A percentile compares a stretch with the other conserved stretches of the same genome.
phyloP scores from a whole-genome alignment of 2,888 invertebrate species.

The Ichneumoninae sp. region DNA sequence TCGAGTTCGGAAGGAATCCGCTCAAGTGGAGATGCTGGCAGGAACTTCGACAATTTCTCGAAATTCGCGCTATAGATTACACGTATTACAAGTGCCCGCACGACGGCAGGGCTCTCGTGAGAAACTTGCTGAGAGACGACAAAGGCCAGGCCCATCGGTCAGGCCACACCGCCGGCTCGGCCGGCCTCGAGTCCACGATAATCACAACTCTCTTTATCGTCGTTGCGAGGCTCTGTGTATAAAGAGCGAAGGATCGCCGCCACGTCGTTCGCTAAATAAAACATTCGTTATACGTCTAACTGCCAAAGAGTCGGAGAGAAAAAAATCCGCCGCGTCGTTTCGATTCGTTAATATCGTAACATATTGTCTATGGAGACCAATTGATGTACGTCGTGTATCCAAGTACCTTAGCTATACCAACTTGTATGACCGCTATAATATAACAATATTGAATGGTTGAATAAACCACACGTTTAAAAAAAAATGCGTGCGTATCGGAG shows the following conservation, averaged over 20 bases:
- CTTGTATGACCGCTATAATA: neutral
- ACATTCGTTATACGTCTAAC: slow-evolving; percentile 9
- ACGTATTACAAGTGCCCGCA: slow-evolving; percentile 69
- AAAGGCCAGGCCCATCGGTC: neutral
- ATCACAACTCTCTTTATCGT: slow-evolving; percentile 19
- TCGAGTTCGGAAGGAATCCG: slow-evolving; percentile 76
- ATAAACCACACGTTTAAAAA: neutral
- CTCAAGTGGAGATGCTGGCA: slow-evolving; percentile 78
- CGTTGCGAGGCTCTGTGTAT: slow-evolving; percentile 14
- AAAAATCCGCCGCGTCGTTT: neutral
- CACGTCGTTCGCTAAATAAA: neutral
- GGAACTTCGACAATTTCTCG: slow-evolving; percentile 75
- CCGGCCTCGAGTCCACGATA: slow-evolving; percentile 6
- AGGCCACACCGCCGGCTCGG: neutral
- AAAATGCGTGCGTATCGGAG: neutral
- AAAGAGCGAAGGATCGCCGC: neutral
- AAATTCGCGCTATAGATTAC: slow-evolving; percentile 68
- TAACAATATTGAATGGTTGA: neutral
- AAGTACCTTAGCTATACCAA: neutral
- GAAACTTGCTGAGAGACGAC: slow-evolving; percentile 59
- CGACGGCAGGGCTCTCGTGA: slow-evolving; percentile 63
- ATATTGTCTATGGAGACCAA: neutral
- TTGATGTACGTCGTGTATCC: neutral
- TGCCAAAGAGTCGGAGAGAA: slow-evolving; percentile 4
- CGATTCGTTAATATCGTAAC: slow-evolving; percentile 6